These are phyloP conservation scores for Drosophila nebulosa DNA, from an alignment of 1,140 invertebrate genomes.

Conservation along the genomic window DNA sequence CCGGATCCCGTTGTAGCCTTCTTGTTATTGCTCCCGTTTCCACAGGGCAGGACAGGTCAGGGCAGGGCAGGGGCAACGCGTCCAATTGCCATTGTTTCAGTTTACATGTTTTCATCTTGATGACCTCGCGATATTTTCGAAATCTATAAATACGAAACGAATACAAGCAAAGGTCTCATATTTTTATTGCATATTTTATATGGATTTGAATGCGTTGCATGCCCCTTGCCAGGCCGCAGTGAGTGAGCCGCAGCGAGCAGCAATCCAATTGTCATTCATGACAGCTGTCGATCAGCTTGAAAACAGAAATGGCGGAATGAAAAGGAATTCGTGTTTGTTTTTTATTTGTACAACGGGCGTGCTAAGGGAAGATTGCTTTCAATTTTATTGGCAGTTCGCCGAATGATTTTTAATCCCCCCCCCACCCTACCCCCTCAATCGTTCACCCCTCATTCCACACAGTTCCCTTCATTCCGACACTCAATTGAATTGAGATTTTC, in stretches of 20 bases:
- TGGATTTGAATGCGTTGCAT: slow-evolving; percentile 33
- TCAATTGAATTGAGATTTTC: slow-evolving; percentile 35
- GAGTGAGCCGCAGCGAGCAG: neutral
- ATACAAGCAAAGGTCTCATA: slow-evolving; percentile 61
- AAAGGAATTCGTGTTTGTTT: slow-evolving; percentile 35
- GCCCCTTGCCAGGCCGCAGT: slow-evolving; percentile 7
- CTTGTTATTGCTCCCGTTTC: neutral
- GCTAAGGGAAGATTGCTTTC: slow-evolving; percentile 47
- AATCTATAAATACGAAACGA: slow-evolving; percentile 57
- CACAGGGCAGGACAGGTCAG: neutral
- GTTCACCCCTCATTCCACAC: neutral
- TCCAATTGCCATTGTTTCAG: slow-evolving; percentile 70
- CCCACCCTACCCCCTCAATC: neutral
- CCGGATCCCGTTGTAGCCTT: neutral
- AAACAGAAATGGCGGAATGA: slow-evolving; percentile 61
- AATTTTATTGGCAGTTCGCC: slow-evolving; percentile 37
- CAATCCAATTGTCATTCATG: slow-evolving; percentile 76
- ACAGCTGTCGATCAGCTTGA: slow-evolving; percentile 68
- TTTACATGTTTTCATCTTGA: slow-evolving; percentile 72
- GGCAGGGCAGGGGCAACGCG: neutral
- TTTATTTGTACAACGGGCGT: slow-evolving; percentile 33
- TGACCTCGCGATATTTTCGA: slow-evolving; percentile 54
- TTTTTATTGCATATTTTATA: slow-evolving; percentile 76
- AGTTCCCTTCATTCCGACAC: neutral
- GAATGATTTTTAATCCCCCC: slow-evolving; percentile 1